phyloP scores from a whole-genome alignment of 2,888 invertebrate species.

The Polylopha cassiicola region DNA sequence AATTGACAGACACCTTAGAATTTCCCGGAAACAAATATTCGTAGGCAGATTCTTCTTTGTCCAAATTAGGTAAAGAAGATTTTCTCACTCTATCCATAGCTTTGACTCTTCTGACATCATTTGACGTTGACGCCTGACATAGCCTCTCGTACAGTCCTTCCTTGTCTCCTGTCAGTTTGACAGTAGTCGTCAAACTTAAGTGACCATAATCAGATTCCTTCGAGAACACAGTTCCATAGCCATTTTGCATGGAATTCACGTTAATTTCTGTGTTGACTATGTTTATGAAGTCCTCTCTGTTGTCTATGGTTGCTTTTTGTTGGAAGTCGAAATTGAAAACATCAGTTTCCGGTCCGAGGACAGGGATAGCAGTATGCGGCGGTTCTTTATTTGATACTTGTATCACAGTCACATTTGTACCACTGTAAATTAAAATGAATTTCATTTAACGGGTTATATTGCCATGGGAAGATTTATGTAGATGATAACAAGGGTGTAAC shows the following conservation, averaged over 20 bases:
- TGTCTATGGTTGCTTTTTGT: constrained; percentile 35
- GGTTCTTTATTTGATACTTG: constrained; percentile 75
- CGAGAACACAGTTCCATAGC: constrained; percentile 56
- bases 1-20: constrained; percentile 28
- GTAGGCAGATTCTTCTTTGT: constrained; percentile 52
- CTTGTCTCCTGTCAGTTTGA: constrained; percentile 42
- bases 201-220: constrained; percentile 60
- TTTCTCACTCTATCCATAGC: constrained; percentile 50
- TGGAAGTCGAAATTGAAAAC: constrained; percentile 61
- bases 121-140: constrained; percentile 63
- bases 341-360: constrained; percentile 49
- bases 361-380: constrained; percentile 65
- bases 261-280: constrained; percentile 61
- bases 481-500: too few relatives aligned
- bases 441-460: too few relatives aligned
- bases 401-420: constrained; percentile 78
- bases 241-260: constrained; percentile 33
- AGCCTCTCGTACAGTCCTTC: constrained; percentile 56
- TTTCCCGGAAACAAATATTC: constrained; percentile 54
- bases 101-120: constrained; percentile 41
- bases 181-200: constrained; percentile 62
- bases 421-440: too few relatives aligned
- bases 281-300: constrained; percentile 48
- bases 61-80: constrained; percentile 60
- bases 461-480: too few relatives aligned